Evolutionary conservation across 2,113 vertebrate genomes (phyloP).

Genomic region (Centrocercus urophasianus): DNA sequence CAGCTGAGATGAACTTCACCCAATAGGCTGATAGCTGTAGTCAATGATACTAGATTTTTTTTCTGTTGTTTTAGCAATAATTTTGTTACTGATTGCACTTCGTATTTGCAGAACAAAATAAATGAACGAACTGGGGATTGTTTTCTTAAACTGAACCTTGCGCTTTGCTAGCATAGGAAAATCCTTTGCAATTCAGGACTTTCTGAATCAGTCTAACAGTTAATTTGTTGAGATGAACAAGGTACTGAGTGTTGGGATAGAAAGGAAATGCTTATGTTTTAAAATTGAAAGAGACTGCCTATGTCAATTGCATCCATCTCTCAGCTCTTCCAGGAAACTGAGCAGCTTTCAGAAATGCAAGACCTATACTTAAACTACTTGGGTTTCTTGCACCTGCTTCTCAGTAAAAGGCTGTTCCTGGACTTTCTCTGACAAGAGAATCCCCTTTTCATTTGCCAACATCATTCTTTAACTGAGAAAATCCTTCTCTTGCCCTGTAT

Average conservation of each 20-base stretch:
- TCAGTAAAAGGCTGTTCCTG: neutral
- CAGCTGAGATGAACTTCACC: neutral
- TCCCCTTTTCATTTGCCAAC: neutral
- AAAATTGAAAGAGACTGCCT: neutral
- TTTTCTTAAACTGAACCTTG: neutral
- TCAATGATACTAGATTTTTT: neutral
- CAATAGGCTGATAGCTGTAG: neutral
- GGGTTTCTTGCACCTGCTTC: slow-evolving; percentile 25
- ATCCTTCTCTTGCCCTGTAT: neutral
- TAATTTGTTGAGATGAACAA: neutral
- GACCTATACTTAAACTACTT: neutral
- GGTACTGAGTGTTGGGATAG: neutral
- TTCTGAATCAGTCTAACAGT: neutral
- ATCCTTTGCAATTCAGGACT: neutral
- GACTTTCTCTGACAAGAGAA: neutral
- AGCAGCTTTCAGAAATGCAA: neutral
- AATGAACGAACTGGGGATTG: neutral
- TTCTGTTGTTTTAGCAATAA: neutral
- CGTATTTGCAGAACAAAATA: neutral
- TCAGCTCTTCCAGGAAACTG: slow-evolving; percentile 4
- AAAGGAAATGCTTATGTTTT: neutral
- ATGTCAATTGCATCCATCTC: neutral
- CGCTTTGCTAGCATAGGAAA: neutral
- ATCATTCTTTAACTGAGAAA: neutral
- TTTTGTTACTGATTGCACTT: neutral